phyloP scores from a whole-genome alignment of 2,888 invertebrate genomes.

The Spodoptera picta region DNA sequence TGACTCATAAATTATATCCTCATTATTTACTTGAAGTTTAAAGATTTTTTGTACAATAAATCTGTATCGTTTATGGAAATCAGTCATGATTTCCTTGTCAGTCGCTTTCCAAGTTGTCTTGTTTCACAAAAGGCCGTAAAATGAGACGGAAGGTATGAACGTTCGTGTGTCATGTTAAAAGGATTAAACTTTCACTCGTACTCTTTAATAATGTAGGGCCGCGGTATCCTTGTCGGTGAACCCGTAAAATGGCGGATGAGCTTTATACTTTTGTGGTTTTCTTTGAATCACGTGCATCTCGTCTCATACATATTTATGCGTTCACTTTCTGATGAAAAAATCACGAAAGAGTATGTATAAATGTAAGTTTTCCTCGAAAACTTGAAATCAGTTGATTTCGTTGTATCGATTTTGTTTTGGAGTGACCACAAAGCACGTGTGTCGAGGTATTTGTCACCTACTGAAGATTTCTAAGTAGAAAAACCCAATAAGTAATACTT shows the following conservation, averaged over 20 bases:
- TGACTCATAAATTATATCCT: too few relatives aligned
- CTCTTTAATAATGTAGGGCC: constrained; percentile 23
- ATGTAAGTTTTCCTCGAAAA: too few relatives aligned
- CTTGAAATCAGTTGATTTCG: too few relatives aligned
- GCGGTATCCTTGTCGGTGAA: constrained; percentile 7
- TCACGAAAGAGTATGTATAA: too few relatives aligned
- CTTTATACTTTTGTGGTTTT: constrained; percentile 8
- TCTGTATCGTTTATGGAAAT: constrained; percentile 3
- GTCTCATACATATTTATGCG: neutral
- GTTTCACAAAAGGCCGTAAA: constrained; percentile 38
- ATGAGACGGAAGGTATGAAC: constrained; percentile 5
- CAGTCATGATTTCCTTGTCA: constrained; percentile 25
- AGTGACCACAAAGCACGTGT: too few relatives aligned
- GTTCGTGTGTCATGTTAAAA: constrained; percentile 21
- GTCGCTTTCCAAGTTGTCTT: constrained; percentile 45
- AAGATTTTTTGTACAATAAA: too few relatives aligned
- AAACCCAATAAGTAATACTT: too few relatives aligned
- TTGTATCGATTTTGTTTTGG: too few relatives aligned
- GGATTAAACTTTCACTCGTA: constrained; percentile 44
- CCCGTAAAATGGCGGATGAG: constrained; percentile 11
- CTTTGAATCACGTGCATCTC: neutral
- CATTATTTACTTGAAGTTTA: too few relatives aligned
- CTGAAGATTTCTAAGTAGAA: too few relatives aligned
- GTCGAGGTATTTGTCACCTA: too few relatives aligned
- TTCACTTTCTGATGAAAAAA: too few relatives aligned